Evolutionary conservation across 2,113 vertebrate genomes (phyloP), one percentile per base, ranked within the genome.

Genomic region (Elgaria multicarinata): DNA sequence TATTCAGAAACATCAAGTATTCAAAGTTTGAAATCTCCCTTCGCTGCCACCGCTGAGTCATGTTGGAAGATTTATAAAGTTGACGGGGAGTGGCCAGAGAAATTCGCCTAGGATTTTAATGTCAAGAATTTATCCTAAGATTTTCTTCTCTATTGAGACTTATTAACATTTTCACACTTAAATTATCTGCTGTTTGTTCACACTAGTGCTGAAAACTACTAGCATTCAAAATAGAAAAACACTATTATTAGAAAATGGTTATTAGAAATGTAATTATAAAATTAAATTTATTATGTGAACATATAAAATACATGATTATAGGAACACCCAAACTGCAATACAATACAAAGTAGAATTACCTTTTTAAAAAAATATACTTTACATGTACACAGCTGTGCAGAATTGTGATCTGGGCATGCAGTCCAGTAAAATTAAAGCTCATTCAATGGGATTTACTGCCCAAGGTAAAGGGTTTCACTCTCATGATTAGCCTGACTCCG

Each of bases 1-100:
- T 99, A 96, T 99, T 99, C 93, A 99, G 98, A 96, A 99, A 99
- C 98, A 99, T 99, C 96, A 99, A 97, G 95, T 99, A 99, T 95
- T 99, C 99, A 87, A 99, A 99, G 97, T 99, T 99, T 87, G 99
- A 99, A 94, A 99, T 99, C 94, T 99, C 99, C 83, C 99, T 97
- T 95, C 99, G 97, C 96, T 99, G 99, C 99, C 99, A 99, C 91
- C 99, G 99, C 95, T 99, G 99, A 95, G 99, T 99, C 99, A 99
- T 99, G 96, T 99, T 99, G 93, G 99, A 99, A 81, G 99, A 99
- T 95, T 99, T 99, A 97, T 99, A 99, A 96, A 99, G 98, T 95
- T 99, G 99, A 44, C 99, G 97, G 14, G 99, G 98, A 64, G 98
- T 99, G 89, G 98, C 99, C 96, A 99, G 93, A 67, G 99, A 99